Evolutionary conservation across 2,888 invertebrate genomes (phyloP), one percentile per base, ranked within the genome.

Genomic region (Drosophila siamana): DNA sequence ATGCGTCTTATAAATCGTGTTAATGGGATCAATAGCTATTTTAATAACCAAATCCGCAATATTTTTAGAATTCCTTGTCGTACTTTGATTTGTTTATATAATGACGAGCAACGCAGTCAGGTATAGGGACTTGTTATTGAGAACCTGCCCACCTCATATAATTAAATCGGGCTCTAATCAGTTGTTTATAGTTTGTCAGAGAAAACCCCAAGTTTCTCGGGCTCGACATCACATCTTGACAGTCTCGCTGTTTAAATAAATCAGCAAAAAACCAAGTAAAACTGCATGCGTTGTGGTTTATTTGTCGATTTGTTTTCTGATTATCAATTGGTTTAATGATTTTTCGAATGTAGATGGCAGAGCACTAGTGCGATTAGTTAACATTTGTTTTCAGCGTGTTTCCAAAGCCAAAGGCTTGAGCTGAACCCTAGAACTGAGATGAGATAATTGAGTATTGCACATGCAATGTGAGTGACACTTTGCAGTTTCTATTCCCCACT

Each of bases 351-450:
- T 57, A 83, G 84, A 86, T 78, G 69, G 77, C 69, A 56, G 66
- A 46, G 61, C 62, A 13, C 41, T 15, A 4, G 15, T 36, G 56
- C 56, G 80, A 85, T 87, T 80, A 87, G 64, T 69, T 69, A 81
- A 64, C 85, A 86, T 88, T 86, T 86, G 85, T 86, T 86, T 83
- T 86, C 50, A 87, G 79, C 85, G 88, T 86, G 85, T 71, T 52
- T 47, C 68, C 74, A 63, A 46, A 28, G 40, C 40, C 57, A 60
- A 72, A 69, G 79, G 76, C 76, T 76, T 65, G 54, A 69, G 26
- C 56, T 74, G 68, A 77, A 74, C 74, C 74, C 51, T 65, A 64
- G 64, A 67, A 64, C 55, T 48, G 59, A 61, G 69, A 62, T 72
- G 80, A 74, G 86, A 86, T 80, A 73, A 78, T 69, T 72, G 48